Conservation (phyloP, 2,113 vertebrate species). For the Daubentonia madagascariensis region DNA sequence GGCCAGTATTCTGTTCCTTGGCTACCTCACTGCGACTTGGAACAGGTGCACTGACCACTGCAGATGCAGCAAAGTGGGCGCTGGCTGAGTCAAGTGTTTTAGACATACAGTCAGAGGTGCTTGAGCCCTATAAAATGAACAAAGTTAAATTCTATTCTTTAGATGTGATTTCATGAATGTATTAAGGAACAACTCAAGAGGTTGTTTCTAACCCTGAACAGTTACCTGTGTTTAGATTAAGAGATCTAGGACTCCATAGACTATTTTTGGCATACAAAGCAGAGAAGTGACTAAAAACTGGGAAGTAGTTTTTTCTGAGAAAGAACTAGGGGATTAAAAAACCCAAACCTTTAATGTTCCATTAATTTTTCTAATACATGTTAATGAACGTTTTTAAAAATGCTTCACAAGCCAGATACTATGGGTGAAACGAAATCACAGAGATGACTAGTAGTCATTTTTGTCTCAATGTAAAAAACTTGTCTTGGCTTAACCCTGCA, state of each 20-base stretch:
- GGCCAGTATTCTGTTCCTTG: slow-evolving; percentile 87
- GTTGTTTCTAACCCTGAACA: not conserved
- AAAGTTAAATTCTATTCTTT: not conserved
- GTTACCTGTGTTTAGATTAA: slow-evolving; percentile 1
- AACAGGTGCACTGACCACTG: slow-evolving; percentile 89
- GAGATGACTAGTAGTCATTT: not conserved
- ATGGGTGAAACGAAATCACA: not conserved
- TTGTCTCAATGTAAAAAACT: slow-evolving; percentile 16
- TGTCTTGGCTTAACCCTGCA: not conserved
- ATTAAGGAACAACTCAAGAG: slow-evolving; percentile 20
- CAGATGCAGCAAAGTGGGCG: slow-evolving; percentile 95
- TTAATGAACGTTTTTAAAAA: not conserved
- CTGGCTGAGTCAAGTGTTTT: slow-evolving; percentile 95
- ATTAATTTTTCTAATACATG: slow-evolving; percentile 7
- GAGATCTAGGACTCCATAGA: not conserved
- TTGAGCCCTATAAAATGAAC: slow-evolving; percentile 80
- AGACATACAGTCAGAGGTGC: slow-evolving; percentile 88
- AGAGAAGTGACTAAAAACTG: slow-evolving; percentile 24
- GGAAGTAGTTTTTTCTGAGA: slow-evolving; percentile 29
- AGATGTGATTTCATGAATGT: not conserved
- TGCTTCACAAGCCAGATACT: not conserved
- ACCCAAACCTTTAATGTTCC: not conserved
- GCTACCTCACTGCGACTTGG: slow-evolving; percentile 82
- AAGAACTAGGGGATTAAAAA: slow-evolving; percentile 13
- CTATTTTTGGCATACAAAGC: slow-evolving; percentile 9